Percentiles rank a stretch among this genome's conserved stretches.
phyloP scores from a whole-genome alignment of 2,113 vertebrate species.

The Cebus imitator region DNA sequence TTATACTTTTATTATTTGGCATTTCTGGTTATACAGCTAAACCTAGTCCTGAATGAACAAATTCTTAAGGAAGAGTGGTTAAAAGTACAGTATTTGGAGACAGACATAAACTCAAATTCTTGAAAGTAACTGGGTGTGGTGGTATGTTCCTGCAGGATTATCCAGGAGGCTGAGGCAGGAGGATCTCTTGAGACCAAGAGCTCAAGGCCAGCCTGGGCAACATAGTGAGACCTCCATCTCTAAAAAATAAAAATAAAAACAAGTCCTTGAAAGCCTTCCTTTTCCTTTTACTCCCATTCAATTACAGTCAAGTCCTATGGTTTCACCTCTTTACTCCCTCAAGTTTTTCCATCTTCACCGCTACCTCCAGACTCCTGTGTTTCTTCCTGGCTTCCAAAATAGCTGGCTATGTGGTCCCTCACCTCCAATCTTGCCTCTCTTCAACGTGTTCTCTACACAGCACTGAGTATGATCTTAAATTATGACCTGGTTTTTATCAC shows the following conservation, averaged over 20 bases:
- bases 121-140: background rate
- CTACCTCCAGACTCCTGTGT: background rate
- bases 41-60: background rate
- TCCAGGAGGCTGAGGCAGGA: background rate
- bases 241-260: background rate
- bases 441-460: background rate
- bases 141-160: background rate
- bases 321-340: background rate
- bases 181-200: background rate
- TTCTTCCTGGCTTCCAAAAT: background rate
- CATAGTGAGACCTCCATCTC: background rate
- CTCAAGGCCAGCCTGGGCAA: background rate
- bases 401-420: background rate
- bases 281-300: background rate
- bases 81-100: background rate
- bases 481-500: background rate
- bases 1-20: background rate
- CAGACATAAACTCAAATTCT: background rate
- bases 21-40: background rate
- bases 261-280: background rate
- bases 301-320: background rate
- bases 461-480: background rate
- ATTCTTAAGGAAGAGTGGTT: background rate
- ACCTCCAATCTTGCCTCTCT: background rate
- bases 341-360: background rate